Percentiles rank a stretch among this genome's conserved stretches.
Conservation (phyloP, 2,113 vertebrate genomes). For the Nerophis lumbriciformis region DNA sequence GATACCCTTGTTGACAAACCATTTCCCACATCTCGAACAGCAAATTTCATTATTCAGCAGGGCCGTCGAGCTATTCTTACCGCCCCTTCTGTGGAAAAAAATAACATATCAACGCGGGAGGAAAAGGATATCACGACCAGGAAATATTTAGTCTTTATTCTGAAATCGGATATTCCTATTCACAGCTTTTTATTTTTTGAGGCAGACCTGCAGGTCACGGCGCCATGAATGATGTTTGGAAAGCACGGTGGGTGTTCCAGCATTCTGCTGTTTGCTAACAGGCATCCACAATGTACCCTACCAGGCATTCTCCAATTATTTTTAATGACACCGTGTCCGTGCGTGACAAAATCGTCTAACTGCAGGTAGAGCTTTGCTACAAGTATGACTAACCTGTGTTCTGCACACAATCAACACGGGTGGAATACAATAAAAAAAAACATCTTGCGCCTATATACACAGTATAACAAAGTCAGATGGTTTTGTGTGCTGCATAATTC, state of each 20-base stretch:
- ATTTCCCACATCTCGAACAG: conserved; percentile 37
- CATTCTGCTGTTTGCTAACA: neutral
- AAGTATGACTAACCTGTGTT: neutral
- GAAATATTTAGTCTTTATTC: conserved; percentile 15
- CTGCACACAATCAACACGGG: conserved; percentile 8
- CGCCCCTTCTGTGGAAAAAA: conserved; percentile 3
- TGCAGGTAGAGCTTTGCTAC: neutral
- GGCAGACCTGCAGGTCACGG: conserved; percentile 44
- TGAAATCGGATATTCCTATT: conserved; percentile 32
- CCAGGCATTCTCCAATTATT: no score
- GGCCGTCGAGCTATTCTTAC: conserved; percentile 23
- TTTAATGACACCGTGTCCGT: no score
- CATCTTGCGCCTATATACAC: neutral
- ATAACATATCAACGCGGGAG: conserved; percentile 3
- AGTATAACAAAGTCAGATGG: conserved; percentile 15
- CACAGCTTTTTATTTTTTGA: conserved; percentile 14
- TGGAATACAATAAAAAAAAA: neutral
- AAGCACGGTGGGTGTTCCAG: conserved; percentile 25
- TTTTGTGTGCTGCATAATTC: conserved; percentile 5
- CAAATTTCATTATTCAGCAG: conserved; percentile 45
- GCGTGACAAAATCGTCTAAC: neutral
- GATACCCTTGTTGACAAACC: conserved; percentile 58
- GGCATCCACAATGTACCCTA: neutral
- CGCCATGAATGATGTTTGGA: conserved; percentile 39
- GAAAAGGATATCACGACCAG: conserved; percentile 1